Percentiles rank a stretch among this genome's conserved stretches.
These are phyloP conservation scores for Nettapus auritus DNA, from an alignment of 2,113 vertebrate genomes.

Conservation along the genomic window DNA sequence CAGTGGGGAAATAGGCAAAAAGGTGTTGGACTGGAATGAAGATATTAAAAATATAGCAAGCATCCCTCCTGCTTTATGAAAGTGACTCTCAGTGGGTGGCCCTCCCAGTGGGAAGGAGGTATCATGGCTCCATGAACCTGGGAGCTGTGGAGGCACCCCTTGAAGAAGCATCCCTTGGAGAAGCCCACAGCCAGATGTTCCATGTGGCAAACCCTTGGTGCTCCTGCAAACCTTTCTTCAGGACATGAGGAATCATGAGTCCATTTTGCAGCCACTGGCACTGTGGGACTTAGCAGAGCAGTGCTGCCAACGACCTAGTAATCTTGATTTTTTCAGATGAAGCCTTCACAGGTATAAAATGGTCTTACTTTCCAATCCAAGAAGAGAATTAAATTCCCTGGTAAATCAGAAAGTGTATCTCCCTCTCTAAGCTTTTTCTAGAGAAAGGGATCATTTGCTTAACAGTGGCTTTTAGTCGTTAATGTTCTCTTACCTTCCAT, in stretches of 20 bases:
- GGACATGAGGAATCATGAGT: not conserved
- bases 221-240: not conserved
- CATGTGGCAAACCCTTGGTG: not conserved
- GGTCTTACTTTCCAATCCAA: not conserved
- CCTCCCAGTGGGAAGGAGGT: not conserved
- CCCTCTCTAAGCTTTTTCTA: not conserved
- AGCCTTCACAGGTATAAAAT: not conserved
- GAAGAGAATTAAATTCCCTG: not conserved
- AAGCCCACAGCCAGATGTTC: not conserved
- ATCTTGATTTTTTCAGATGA: not conserved
- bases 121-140: not conserved
- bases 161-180: not conserved
- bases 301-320: not conserved
- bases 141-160: not conserved
- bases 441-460: not conserved
- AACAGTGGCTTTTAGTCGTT: not conserved
- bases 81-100: rapidly evolving
- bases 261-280: not conserved
- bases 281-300: not conserved
- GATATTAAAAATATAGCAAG: not conserved
- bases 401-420: not conserved
- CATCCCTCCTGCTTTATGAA: not conserved
- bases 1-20: not conserved
- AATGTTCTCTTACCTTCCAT: not conserved
- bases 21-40: not conserved